Conservation (phyloP, 2,888 invertebrate genomes). For the Clivina fossor region DNA sequence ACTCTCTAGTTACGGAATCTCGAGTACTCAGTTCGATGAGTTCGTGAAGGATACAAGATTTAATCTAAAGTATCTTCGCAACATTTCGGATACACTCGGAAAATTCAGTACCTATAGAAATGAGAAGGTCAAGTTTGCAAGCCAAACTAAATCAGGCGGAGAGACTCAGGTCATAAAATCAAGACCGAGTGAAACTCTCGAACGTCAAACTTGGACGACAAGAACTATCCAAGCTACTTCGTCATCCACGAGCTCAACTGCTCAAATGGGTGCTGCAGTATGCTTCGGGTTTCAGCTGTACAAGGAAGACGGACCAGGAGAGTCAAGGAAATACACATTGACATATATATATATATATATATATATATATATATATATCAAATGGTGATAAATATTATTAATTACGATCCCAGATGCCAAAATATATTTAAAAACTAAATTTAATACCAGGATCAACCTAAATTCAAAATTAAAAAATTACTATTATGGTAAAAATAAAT, state of each 20-base stretch:
- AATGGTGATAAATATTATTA: too few species aligned
- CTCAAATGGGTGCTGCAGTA: constrained; percentile 40
- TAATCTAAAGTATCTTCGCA: constrained; percentile 37
- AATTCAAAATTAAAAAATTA: too few species aligned
- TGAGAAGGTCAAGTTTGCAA: constrained; percentile 40
- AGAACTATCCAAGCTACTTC: constrained; percentile 39
- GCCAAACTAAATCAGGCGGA: constrained; percentile 38
- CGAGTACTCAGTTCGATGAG: constrained; percentile 38
- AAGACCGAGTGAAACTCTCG: constrained; percentile 36
- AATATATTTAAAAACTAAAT: too few species aligned
- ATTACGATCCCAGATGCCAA: too few species aligned
- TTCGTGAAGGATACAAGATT: constrained; percentile 39
- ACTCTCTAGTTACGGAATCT: constrained; percentile 41
- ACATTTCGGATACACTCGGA: constrained; percentile 41
- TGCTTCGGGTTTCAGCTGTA: constrained; percentile 40
- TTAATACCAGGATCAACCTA: too few species aligned
- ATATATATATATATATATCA: too few species aligned
- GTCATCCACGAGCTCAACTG: constrained; percentile 38
- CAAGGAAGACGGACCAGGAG: constrained; percentile 40
- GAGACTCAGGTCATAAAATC: constrained; percentile 41
- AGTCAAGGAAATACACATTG: constrained; percentile 3
- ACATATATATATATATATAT: too few species aligned
- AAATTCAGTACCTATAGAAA: constrained; percentile 39
- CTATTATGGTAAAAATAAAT: too few species aligned
- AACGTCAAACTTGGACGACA: constrained; percentile 35